phyloP scores from a whole-genome alignment of 2,888 invertebrate species.

The Trachelus tabidus region DNA sequence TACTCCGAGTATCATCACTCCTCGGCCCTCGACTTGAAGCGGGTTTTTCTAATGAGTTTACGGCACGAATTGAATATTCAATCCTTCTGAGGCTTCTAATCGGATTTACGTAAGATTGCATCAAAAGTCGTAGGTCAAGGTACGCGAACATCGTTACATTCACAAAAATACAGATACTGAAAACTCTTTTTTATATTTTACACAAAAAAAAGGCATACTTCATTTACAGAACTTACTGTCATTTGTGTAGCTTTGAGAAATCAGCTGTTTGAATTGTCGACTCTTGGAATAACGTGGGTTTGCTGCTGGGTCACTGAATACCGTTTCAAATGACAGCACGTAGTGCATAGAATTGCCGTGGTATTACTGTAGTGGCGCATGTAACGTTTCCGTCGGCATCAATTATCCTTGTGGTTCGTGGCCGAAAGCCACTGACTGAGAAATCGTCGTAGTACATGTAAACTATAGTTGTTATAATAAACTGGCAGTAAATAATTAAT shows the following conservation, averaged over 20 bases:
- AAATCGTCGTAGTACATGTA: not conserved
- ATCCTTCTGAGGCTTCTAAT: not conserved
- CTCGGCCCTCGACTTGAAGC: not conserved
- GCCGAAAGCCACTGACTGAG: not conserved
- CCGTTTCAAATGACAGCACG: not conserved
- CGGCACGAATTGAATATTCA: not conserved
- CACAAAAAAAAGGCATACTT: not conserved
- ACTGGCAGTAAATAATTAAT: no score
- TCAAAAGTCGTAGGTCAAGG: not conserved
- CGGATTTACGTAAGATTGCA: not conserved
- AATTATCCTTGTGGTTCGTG: not conserved
- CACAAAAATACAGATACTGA: not conserved
- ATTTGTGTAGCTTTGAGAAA: not conserved
- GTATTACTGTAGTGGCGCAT: not conserved
- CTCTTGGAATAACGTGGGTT: not conserved
- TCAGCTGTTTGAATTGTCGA: not conserved
- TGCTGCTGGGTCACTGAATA: not conserved
- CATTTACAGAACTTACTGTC: not conserved
- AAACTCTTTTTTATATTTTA: no score
- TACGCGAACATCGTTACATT: not conserved
- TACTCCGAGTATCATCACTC: not conserved
- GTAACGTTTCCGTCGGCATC: not conserved
- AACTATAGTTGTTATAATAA: not conserved
- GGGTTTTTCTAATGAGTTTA: not conserved
- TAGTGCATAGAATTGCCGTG: not conserved